phyloP scores from a whole-genome alignment of 2,113 vertebrate genomes.

The Suricata suricatta region DNA sequence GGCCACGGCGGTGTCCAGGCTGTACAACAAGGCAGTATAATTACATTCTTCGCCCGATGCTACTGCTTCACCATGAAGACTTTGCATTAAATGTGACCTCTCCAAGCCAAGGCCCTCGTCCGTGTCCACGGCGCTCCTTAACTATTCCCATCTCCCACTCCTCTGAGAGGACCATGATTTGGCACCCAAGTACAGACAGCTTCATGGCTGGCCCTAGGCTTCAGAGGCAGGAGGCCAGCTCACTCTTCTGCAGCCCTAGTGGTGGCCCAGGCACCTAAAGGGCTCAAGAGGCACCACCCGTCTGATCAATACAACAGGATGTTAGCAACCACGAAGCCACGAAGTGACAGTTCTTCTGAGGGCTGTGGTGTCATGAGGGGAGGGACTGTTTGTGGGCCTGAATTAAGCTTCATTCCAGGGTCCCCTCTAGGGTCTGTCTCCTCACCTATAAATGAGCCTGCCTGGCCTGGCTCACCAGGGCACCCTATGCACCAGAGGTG shows the following conservation, averaged over 20 bases:
- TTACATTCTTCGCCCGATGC: not conserved
- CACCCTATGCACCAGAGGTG: not conserved
- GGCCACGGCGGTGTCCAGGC: not conserved
- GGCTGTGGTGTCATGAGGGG: accelerated
- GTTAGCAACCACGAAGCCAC: not conserved
- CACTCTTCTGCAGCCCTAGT: not conserved
- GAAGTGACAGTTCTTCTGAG: accelerated
- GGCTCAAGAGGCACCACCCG: not conserved
- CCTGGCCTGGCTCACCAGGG: not conserved
- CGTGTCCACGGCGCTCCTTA: not conserved
- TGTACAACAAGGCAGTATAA: not conserved
- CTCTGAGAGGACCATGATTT: not conserved
- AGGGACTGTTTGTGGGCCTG: not conserved
- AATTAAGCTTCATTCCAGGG: not conserved
- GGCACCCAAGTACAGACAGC: not conserved
- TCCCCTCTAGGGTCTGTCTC: not conserved
- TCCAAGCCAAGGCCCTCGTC: not conserved
- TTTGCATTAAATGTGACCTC: not conserved
- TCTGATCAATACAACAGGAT: not conserved
- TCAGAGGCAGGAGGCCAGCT: not conserved
- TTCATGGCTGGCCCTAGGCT: not conserved
- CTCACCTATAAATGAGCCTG: not conserved
- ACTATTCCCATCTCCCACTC: not conserved
- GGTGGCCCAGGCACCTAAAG: not conserved
- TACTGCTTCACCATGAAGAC: not conserved